phyloP scores from a whole-genome alignment of 2,113 vertebrate genomes.

The Anas platyrhynchos region DNA sequence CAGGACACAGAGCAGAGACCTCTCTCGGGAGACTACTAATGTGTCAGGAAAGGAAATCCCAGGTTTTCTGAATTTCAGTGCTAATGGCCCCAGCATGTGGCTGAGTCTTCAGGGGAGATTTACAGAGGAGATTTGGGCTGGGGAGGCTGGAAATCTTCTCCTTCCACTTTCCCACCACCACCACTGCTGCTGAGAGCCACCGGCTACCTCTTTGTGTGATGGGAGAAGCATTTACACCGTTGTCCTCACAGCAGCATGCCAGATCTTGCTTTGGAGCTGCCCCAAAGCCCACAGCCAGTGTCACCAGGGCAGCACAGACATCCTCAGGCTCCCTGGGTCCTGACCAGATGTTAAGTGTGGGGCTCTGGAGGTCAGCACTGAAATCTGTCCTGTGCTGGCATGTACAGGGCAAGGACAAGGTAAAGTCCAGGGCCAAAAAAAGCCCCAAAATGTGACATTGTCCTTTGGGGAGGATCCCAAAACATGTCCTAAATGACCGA shows the following conservation, averaged over 20 bases:
- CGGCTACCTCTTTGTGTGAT: accelerated
- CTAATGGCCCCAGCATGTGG: neutral
- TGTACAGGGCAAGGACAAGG: neutral
- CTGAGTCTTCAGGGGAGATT: neutral
- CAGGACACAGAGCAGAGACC: neutral
- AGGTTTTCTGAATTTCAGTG: neutral
- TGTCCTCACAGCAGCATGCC: accelerated
- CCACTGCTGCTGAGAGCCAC: neutral
- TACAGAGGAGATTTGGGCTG: neutral
- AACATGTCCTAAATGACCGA: neutral
- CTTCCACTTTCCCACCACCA: neutral
- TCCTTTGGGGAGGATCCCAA: neutral
- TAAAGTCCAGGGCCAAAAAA: neutral
- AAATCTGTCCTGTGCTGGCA: neutral
- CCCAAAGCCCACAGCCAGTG: neutral
- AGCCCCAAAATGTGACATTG: neutral
- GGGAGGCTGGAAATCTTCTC: neutral
- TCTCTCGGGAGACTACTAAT: neutral
- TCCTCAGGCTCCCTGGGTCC: neutral
- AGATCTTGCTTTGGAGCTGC: neutral
- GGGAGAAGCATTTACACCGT: neutral
- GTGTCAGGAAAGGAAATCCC: neutral
- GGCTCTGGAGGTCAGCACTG: neutral
- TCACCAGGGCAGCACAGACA: neutral
- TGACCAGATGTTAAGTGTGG: neutral